Base-by-base conservation (phyloP, 2,113 vertebrate genomes). In the Aleadryas rufinucha region DNA sequence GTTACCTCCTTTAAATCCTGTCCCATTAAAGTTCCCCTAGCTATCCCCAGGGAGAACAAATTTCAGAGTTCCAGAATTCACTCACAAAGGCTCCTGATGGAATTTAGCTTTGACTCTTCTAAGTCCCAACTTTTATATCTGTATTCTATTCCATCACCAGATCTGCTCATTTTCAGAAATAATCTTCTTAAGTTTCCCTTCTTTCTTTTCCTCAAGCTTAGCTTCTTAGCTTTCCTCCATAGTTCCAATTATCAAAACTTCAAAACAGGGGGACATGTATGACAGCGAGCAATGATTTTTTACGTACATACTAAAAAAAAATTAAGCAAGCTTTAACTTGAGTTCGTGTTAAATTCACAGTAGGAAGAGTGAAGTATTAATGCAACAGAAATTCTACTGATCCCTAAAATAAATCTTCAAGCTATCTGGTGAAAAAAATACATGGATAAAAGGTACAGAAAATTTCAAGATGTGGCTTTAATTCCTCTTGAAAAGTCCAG, bases 211-310 rank as follows among this genome's bases (percentile, higher is more conserved):
- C 44, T 84, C 27, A 77, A 68, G 27, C 30, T 84, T 77, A 76
- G 65, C 17, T 37, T 84, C n/a, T 70, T 35, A 75, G 20, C 24
- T 27, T 66, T 90, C 33, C 20, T 85, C 39, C 24, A 31, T 4
- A 88, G 24, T 47, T 71, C 31, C 61, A 28, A 54, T 57, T 52
- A 63, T 16, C n/a, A 39, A 52, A 49, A 37, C n/a, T 63, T 66
- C 20, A 2, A n/a, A 71, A 63, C 1, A 0, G 9, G 16, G 3
- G 17, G 16, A 26, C 4, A 2, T n/a, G 42, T 45, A 45, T n/a
- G 4, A 60, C 7, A 5, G 3, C 11, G 41, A 53, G n/a, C 35
- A 64, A 52, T 11, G 3, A 28, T 30, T 49, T 83, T 78, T 82
- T 89, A 37, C 7, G 26, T 44, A 50, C 24, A 53, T 27, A 78